Conservation (phyloP, 2,888 invertebrate species). For the Xiphydria camelus region DNA sequence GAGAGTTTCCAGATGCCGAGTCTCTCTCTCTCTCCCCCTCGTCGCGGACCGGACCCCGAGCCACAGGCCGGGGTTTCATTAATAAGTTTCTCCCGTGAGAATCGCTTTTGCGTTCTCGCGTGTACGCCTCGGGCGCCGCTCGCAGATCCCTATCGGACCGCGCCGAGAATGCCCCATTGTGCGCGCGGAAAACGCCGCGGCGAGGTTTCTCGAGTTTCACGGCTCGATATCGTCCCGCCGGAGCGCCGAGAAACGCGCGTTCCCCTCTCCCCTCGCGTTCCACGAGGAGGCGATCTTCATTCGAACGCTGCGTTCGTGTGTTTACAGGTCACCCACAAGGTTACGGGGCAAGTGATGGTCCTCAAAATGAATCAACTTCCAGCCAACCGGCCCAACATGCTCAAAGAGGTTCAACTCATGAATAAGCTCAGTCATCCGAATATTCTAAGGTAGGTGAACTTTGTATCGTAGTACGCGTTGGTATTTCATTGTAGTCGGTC, state of each 20-base stretch:
- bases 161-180: slow-evolving; percentile 26
- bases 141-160: slow-evolving; percentile 23
- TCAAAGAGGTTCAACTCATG: slow-evolving; percentile 96
- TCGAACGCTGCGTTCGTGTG: slow-evolving; percentile 25
- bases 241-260: neutral
- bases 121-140: slow-evolving; percentile 11
- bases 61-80: slow-evolving; percentile 31
- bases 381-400: slow-evolving; percentile 93
- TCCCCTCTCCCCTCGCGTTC: neutral
- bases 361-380: slow-evolving; percentile 94
- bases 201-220: slow-evolving; percentile 11
- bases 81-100: slow-evolving; percentile 42
- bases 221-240: too few species aligned
- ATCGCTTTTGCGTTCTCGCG: slow-evolving; percentile 28
- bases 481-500: too few species aligned
- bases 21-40: too few species aligned
- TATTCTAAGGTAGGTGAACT: slow-evolving; percentile 84
- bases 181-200: too few species aligned
- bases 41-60: too few species aligned
- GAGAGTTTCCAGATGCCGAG: too few species aligned
- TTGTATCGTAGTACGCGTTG: too few species aligned
- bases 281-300: too few species aligned
- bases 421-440: slow-evolving; percentile 93
- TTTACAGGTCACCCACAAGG: slow-evolving; percentile 88
- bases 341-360: slow-evolving; percentile 94